These are phyloP conservation scores for Drosophila mercatorum DNA, from an alignment of 2,888 invertebrate genomes.

Conservation along the genomic window DNA sequence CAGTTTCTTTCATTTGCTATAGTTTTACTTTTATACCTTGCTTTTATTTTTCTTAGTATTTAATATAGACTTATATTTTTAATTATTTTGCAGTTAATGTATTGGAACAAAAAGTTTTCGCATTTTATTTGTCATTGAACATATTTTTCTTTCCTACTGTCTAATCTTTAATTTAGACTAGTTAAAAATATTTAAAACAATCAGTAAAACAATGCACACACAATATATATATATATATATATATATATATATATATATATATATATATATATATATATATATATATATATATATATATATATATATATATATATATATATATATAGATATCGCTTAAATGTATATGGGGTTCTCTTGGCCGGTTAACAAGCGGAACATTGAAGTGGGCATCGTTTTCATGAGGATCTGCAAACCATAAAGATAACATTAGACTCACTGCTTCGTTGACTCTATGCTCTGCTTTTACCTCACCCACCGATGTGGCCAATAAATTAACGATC, in stretches of 20 bases:
- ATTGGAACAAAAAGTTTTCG: constrained; percentile 62
- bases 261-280: constrained; percentile 7
- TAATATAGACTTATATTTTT: not conserved
- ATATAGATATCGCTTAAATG: constrained; percentile 88
- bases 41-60: not conserved
- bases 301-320: constrained; percentile 23
- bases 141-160: constrained; percentile 21
- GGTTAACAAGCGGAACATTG: constrained; percentile 99
- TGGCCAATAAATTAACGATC: constrained; percentile 99
- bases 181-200: not conserved
- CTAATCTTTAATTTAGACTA: constrained; percentile 31
- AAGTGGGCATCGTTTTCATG: constrained; percentile 99
- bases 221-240: constrained; percentile 18
- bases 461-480: constrained; percentile 98
- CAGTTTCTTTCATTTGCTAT: constrained; percentile 22
- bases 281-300: constrained; percentile 26
- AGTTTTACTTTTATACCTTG: not conserved
- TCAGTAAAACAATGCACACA: not conserved
- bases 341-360: constrained; percentile 99
- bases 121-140: constrained; percentile 65
- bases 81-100: constrained; percentile 21
- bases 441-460: not conserved
- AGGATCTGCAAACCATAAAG: constrained; percentile 89
- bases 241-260: constrained; percentile 11
- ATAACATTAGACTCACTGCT: not conserved